Conservation (phyloP, 2,113 vertebrate species). For the Poeciliopsis turrubarensis region DNA sequence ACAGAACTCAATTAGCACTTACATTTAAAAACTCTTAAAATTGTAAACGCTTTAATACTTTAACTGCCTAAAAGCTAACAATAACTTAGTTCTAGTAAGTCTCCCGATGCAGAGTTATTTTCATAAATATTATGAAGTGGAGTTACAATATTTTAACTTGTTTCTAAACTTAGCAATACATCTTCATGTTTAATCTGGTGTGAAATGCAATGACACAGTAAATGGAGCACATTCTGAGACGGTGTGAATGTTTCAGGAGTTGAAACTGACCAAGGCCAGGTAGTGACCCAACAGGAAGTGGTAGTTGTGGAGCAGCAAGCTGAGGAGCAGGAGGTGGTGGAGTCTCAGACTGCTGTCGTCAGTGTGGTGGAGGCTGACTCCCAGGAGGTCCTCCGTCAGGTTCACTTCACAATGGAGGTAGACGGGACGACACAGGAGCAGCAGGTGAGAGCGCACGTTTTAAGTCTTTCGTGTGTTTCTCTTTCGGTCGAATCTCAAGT, state of each 20-base stretch:
- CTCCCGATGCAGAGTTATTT: not conserved
- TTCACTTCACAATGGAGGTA: slow-evolving; percentile 92
- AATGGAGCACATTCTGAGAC: not conserved
- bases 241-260: slow-evolving; percentile 71
- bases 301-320: slow-evolving; percentile 60
- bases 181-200: not conserved
- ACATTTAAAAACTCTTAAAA: no score
- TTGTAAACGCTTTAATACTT: no score
- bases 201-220: not conserved
- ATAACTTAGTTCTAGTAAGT: not conserved
- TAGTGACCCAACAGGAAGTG: slow-evolving; percentile 46
- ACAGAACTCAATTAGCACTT: no score
- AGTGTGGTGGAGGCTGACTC: slow-evolving; percentile 88
- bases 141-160: no score
- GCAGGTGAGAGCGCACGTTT: slow-evolving; percentile 50
- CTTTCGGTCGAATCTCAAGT: not conserved
- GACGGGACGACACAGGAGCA: slow-evolving; percentile 74
- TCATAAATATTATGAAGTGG: no score
- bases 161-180: no score
- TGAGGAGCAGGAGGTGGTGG: slow-evolving; percentile 58
- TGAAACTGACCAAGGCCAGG: slow-evolving; percentile 50
- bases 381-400: slow-evolving; percentile 89
- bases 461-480: not conserved
- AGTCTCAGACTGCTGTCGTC: slow-evolving; percentile 82
- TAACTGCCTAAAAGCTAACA: no score